Percentiles rank a stretch among this genome's conserved stretches.
phyloP scores from a whole-genome alignment of 2,888 invertebrate species.

The Drosophila borealis region DNA sequence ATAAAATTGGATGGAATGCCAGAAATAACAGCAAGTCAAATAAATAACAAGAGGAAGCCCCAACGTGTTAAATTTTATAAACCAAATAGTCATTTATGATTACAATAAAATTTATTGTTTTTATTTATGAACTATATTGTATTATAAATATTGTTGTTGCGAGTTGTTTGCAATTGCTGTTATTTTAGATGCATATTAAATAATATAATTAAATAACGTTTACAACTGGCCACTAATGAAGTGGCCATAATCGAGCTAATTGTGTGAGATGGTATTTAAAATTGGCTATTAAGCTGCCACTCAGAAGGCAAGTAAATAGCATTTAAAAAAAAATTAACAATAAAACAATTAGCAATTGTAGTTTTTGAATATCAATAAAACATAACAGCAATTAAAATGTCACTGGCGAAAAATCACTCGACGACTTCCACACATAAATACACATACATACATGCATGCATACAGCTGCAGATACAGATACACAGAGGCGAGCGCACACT shows the following conservation, averaged over 20 bases:
- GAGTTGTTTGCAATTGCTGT: not conserved
- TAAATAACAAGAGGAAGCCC: not conserved
- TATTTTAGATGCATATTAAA: not conserved
- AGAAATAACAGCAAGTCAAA: not conserved
- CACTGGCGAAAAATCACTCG: conserved; percentile 73
- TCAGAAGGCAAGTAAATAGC: conserved; percentile 66
- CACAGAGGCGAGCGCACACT: conserved; percentile 3
- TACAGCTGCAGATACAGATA: conserved; percentile 18
- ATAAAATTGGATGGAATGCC: not conserved
- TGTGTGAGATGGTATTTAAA: conserved; percentile 71
- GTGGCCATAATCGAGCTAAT: conserved; percentile 73
- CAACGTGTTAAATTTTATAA: too few species aligned
- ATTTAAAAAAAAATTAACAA: conserved; percentile 68
- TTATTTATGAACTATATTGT: too few species aligned
- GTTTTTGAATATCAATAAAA: conserved; percentile 79
- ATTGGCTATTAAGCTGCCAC: conserved; percentile 78
- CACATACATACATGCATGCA: conserved; percentile 6
- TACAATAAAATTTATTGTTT: not conserved
- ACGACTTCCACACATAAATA: conserved; percentile 7
- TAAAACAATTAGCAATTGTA: conserved; percentile 78
- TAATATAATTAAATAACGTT: conserved; percentile 2
- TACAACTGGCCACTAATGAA: conserved; percentile 53
- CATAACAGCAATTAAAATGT: conserved; percentile 79
- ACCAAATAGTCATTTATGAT: too few species aligned
- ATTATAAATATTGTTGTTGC: not conserved